A percentile compares a stretch with the other conserved stretches of the same genome.
Evolutionary conservation across 2,797 vertebrate genomes (phyloP).

Genomic region (Lithobates pipiens): DNA sequence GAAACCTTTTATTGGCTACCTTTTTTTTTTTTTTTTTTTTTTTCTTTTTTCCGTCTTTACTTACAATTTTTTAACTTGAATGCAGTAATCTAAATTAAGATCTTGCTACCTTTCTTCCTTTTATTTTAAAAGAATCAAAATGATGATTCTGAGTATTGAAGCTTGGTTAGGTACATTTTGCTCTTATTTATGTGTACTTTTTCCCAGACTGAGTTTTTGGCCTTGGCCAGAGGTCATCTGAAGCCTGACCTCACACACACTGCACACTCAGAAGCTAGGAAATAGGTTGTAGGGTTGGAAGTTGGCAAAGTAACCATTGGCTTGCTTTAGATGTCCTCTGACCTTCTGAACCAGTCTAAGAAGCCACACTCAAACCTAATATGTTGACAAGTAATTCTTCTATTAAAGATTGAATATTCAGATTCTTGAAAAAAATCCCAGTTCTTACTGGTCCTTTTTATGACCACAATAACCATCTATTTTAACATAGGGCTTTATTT

Average conservation of each 20-base stretch:
- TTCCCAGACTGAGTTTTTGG: neutral
- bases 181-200: neutral
- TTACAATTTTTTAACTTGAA: neutral
- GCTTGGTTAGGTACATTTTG: neutral
- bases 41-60: neutral
- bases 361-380: no score
- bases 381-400: neutral
- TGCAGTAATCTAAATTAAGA: neutral
- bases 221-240: neutral
- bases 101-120: neutral
- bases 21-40: no score
- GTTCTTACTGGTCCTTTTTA: neutral
- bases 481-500: neutral
- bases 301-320: neutral
- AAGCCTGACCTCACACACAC: neutral
- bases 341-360: no score
- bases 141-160: neutral
- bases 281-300: no score
- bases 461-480: neutral
- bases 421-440: neutral
- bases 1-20: no score
- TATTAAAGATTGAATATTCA: neutral
- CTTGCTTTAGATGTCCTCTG: neutral
- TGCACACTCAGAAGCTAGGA: neutral
- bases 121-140: neutral